Conservation (phyloP, 2,888 invertebrate species). For the Pollenia labialis region DNA sequence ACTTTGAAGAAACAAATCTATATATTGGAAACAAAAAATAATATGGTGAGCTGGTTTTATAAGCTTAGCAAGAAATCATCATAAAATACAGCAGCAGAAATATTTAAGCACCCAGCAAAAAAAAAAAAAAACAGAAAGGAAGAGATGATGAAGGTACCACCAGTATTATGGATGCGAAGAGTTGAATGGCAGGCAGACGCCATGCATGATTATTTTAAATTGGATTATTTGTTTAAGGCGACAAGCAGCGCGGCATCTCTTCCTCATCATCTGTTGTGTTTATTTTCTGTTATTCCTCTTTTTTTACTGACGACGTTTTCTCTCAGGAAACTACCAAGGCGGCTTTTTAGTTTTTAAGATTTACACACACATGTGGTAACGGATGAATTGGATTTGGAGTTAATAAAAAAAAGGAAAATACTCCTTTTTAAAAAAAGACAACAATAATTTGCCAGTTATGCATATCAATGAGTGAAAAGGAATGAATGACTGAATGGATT, state of each 20-base stretch:
- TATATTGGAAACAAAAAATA: slow-evolving; percentile 6
- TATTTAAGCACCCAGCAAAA: slow-evolving; percentile 11
- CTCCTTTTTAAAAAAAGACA: not conserved
- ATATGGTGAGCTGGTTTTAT: slow-evolving; percentile 58
- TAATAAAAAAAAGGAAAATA: slow-evolving; percentile 15
- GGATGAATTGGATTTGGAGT: slow-evolving; percentile 54
- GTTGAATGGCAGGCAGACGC: slow-evolving; percentile 68
- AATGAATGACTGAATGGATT: slow-evolving; percentile 29
- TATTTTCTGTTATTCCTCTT: slow-evolving; percentile 18
- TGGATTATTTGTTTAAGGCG: slow-evolving; percentile 75
- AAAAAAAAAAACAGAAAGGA: slow-evolving; percentile 9
- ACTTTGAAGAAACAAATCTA: slow-evolving; percentile 28
- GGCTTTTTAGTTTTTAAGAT: slow-evolving; percentile 42
- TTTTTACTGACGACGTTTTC: not conserved
- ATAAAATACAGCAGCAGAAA: slow-evolving; percentile 28
- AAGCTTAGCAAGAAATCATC: slow-evolving; percentile 55
- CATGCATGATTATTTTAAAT: slow-evolving; percentile 75
- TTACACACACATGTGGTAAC: slow-evolving; percentile 22
- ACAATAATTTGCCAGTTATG: slow-evolving; percentile 66
- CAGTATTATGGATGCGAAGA: slow-evolving; percentile 19
- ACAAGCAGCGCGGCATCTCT: slow-evolving; percentile 67
- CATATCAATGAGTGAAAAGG: slow-evolving; percentile 53
- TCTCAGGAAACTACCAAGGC: slow-evolving; percentile 33
- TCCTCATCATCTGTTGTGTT: slow-evolving; percentile 57
- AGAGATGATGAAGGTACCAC: slow-evolving; percentile 9